phyloP scores from a whole-genome alignment of 2,888 invertebrate genomes.

The Ichneumon xanthorius region DNA sequence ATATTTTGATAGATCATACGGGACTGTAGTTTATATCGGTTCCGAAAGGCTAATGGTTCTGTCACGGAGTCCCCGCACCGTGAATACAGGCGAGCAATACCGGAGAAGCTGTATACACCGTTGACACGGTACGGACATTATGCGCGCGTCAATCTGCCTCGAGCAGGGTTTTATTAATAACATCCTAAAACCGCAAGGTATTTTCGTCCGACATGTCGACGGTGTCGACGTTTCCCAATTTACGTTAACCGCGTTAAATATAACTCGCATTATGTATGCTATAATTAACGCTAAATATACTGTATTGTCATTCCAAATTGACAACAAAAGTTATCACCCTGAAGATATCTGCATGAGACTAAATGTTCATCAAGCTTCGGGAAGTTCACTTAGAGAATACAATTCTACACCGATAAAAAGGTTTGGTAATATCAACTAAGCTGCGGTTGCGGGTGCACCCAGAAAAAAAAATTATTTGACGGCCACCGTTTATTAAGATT shows the following conservation, averaged over 20 bases:
- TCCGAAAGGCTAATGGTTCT: background rate
- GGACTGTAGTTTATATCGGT: background rate
- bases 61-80: background rate
- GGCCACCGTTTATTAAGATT: too few species aligned
- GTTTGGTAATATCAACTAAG: too few species aligned
- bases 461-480: too few species aligned
- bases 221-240: background rate
- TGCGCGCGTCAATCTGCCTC: constrained; percentile 11
- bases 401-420: too few species aligned
- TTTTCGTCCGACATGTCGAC: background rate
- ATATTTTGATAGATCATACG: background rate
- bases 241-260: background rate
- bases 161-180: constrained; percentile 26
- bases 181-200: background rate
- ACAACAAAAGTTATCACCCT: too few species aligned
- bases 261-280: too few species aligned
- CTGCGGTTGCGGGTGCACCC: too few species aligned
- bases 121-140: constrained; percentile 1
- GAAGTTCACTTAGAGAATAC: too few species aligned
- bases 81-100: background rate
- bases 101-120: background rate
- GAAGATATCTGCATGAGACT: too few species aligned
- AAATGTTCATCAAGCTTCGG: too few species aligned
- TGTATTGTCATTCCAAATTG: too few species aligned
- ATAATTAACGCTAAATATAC: too few species aligned